These are phyloP conservation scores for Odocoileus virginianus DNA, from an alignment of 2,113 vertebrate species.

Conservation along the genomic window DNA sequence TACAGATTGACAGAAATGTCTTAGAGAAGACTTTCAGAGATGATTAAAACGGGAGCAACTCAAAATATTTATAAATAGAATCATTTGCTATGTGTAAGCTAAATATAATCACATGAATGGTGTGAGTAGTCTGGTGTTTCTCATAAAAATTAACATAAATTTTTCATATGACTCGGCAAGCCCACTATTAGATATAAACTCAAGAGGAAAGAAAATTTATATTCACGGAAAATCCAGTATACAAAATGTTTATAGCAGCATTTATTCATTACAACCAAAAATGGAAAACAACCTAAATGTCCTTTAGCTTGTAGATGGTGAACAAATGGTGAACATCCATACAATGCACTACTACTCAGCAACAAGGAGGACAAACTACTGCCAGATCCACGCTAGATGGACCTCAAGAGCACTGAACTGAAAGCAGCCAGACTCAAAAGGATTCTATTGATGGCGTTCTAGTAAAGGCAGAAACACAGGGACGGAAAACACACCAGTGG, in stretches of 20 bases:
- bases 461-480: not conserved
- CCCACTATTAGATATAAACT: not conserved
- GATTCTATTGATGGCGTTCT: too few relatives aligned
- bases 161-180: not conserved
- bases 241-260: not conserved
- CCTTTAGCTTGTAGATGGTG: fast-evolving
- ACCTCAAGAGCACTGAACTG: not conserved
- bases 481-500: not conserved
- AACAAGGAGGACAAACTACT: not conserved
- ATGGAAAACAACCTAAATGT: not conserved
- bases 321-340: fast-evolving
- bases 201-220: not conserved
- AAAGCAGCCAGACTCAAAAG: too few relatives aligned
- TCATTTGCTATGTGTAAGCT: not conserved
- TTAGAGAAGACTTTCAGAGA: not conserved
- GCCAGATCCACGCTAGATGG: not conserved
- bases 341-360: fast-evolving
- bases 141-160: not conserved
- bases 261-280: not conserved
- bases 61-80: not conserved
- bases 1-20: not conserved
- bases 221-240: not conserved
- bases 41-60: not conserved
- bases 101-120: not conserved
- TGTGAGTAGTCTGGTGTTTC: not conserved